phyloP scores from a whole-genome alignment of 1,140 invertebrate species.

The Brachionus sp. region DNA sequence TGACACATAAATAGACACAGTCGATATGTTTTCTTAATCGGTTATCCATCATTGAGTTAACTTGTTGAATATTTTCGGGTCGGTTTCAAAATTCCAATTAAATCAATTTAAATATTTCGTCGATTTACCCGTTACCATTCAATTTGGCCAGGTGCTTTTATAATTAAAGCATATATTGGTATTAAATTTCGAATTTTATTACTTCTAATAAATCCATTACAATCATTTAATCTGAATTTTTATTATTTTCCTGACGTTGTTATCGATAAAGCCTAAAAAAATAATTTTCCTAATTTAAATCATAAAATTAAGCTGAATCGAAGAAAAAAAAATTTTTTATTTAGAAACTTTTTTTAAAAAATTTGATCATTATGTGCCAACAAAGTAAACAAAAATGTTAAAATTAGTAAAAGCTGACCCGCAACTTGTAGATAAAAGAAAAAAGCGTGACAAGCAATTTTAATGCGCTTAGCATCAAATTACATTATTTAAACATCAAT shows the following conservation, averaged over 20 bases:
- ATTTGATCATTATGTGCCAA: not conserved
- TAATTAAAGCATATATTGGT: not conserved
- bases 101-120: not conserved
- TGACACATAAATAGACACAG: not conserved
- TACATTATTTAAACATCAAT: conserved; percentile 11
- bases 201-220: not conserved
- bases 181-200: conserved; percentile 7
- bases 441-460: not conserved
- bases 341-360: not conserved
- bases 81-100: not conserved
- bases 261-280: not conserved
- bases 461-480: not conserved
- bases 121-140: not conserved
- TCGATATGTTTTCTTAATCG: conserved; percentile 3
- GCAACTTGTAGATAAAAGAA: not conserved
- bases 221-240: not conserved
- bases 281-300: not conserved
- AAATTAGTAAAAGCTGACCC: not conserved
- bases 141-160: not conserved
- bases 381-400: not conserved
- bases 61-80: not conserved
- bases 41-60: not conserved
- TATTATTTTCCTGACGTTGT: not conserved
- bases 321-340: not conserved
- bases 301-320: not conserved